Evolutionary conservation across 2,113 vertebrate species (phyloP).

Genomic region (Pionites leucogaster): DNA sequence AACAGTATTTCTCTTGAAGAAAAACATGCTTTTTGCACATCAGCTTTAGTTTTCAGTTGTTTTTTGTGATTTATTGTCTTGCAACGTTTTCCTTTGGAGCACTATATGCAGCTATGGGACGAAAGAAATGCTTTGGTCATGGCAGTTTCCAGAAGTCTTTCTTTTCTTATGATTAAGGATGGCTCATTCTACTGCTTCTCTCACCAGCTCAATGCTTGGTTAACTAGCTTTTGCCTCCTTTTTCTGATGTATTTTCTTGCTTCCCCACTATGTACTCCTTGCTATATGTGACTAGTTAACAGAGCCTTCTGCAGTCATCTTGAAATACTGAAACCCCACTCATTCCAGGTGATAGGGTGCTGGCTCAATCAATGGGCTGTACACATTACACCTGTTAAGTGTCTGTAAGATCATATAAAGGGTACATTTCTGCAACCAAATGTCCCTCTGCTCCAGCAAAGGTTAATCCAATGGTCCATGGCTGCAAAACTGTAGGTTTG

Average conservation of each 20-base stretch:
- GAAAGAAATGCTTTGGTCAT: background rate
- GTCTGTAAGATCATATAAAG: background rate
- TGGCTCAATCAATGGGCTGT: background rate
- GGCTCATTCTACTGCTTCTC: background rate
- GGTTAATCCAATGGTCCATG: background rate
- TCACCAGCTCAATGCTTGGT: background rate
- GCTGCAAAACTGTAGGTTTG: background rate
- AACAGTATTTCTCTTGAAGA: background rate
- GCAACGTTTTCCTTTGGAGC: background rate
- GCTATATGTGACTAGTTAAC: background rate
- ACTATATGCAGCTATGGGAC: background rate
- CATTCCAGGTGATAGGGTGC: background rate
- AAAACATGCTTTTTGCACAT: background rate
- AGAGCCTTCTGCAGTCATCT: background rate
- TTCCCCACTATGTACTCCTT: background rate
- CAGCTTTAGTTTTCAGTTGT: background rate
- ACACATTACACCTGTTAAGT: accelerated
- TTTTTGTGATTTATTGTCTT: background rate
- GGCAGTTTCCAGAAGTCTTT: background rate
- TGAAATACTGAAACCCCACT: background rate
- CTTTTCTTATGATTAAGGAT: background rate
- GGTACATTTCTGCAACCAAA: background rate
- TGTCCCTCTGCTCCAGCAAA: background rate
- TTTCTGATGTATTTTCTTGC: background rate
- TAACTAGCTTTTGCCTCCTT: background rate